Percentiles rank a stretch among this genome's conserved stretches.
Evolutionary conservation across 2,113 vertebrate genomes (phyloP).

Genomic region (Cygnus buccinator): DNA sequence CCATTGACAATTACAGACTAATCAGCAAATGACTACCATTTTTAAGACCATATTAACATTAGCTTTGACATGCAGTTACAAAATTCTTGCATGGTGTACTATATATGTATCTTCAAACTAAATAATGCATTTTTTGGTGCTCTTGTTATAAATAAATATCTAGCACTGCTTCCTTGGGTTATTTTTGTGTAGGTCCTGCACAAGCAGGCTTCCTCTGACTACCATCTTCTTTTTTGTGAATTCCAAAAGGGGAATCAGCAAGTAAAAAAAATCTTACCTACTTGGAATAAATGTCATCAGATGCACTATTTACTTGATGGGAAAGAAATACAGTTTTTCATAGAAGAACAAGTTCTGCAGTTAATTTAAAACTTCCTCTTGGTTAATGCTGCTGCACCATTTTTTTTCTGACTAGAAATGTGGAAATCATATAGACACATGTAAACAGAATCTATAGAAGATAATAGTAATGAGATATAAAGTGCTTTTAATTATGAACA

Average conservation of each 20-base stretch:
- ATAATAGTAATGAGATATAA: neutral
- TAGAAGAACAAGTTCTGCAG: neutral
- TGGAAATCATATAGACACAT: neutral
- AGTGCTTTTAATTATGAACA: neutral
- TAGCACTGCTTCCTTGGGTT: neutral
- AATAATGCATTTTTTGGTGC: neutral
- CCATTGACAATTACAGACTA: neutral
- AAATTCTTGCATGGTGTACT: neutral
- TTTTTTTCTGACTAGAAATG: neutral
- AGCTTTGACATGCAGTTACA: neutral
- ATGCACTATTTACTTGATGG: neutral
- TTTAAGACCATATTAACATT: neutral
- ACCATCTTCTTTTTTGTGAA: neutral
- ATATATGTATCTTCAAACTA: neutral
- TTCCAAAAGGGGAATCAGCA: neutral
- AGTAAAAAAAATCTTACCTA: neutral
- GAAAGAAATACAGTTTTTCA: slow-evolving; percentile 4
- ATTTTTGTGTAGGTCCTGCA: neutral
- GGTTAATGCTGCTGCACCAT: neutral
- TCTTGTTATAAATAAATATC: neutral
- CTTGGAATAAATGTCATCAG: neutral
- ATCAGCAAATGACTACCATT: slow-evolving; percentile 10
- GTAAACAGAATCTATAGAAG: slow-evolving; percentile 15
- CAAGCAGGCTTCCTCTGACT: neutral
- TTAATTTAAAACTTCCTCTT: neutral